Conservation (phyloP, 2,888 invertebrate genomes). For the Aproaerema taeniolella region DNA sequence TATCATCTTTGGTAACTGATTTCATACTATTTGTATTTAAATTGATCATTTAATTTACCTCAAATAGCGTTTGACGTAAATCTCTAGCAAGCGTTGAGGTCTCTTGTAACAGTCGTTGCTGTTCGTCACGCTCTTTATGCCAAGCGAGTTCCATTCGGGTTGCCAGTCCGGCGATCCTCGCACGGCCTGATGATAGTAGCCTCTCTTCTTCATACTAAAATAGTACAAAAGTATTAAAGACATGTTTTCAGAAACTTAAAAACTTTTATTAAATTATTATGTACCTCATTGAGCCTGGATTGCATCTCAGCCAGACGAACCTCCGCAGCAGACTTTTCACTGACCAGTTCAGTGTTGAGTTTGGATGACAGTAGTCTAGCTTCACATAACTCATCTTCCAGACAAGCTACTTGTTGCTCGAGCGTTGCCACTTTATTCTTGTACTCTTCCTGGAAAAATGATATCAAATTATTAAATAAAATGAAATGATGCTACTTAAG, state of each 20-base stretch:
- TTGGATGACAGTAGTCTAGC: slow-evolving; percentile 88
- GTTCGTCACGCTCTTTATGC: slow-evolving; percentile 96
- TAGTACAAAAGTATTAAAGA: not conserved
- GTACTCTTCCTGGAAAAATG: slow-evolving; percentile 79
- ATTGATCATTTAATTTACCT: slow-evolving; percentile 71
- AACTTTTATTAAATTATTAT: not conserved
- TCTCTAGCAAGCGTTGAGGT: slow-evolving; percentile 93
- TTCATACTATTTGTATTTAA: no score
- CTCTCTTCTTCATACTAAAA: slow-evolving; percentile 90
- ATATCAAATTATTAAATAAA: not conserved
- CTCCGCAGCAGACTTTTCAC: slow-evolving; percentile 91
- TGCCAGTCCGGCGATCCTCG: slow-evolving; percentile 90
- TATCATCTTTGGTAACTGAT: not conserved
- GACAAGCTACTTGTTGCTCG: slow-evolving; percentile 89
- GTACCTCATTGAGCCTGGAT: slow-evolving; percentile 89
- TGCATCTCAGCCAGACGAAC: slow-evolving; percentile 92
- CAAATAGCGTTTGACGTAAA: slow-evolving; percentile 90
- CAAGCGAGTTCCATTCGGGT: slow-evolving; percentile 94
- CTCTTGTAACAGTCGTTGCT: slow-evolving; percentile 92
- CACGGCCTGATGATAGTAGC: slow-evolving; percentile 87
- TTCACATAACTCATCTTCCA: slow-evolving; percentile 94
- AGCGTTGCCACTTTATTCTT: slow-evolving; percentile 83
- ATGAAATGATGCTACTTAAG: not conserved
- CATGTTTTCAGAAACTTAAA: not conserved
- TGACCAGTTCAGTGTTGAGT: slow-evolving; percentile 92